Conservation (phyloP, 2,797 vertebrate species). For the Carapus acus region DNA sequence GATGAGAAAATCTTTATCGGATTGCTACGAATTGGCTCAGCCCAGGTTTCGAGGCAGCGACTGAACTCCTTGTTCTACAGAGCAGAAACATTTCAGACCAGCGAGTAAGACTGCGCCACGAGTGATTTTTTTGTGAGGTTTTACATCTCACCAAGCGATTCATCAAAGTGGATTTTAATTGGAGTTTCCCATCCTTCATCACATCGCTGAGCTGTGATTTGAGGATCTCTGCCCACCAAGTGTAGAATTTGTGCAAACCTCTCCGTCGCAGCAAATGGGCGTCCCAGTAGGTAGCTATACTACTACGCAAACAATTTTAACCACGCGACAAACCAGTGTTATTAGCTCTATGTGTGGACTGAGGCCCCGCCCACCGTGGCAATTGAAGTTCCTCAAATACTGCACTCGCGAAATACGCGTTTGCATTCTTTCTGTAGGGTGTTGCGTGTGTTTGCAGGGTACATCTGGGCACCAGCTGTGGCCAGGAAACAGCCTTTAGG, state of each 20-base stretch:
- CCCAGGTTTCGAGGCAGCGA: too few relatives aligned
- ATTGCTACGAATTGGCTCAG: not conserved
- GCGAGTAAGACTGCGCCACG: not conserved
- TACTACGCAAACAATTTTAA: not conserved
- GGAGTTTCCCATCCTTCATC: constrained; percentile 10
- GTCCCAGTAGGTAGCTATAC: constrained; percentile 4
- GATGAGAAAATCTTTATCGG: too few relatives aligned
- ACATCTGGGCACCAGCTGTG: constrained; percentile 66
- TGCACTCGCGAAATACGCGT: constrained; percentile 9
- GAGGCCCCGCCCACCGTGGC: constrained; percentile 3
- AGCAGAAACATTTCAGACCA: constrained; percentile 7
- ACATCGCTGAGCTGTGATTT: constrained; percentile 19
- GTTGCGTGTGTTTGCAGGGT: constrained; percentile 13
- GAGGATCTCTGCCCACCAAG: constrained; percentile 3
- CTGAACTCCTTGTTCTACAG: too few relatives aligned
- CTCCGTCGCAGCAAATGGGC: constrained; percentile 4
- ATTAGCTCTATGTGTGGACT: not conserved
- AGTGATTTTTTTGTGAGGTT: constrained; percentile 2
- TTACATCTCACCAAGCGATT: constrained; percentile 10
- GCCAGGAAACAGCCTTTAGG: constrained; percentile 22
- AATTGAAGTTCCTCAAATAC: constrained; percentile 15
- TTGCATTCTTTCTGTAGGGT: constrained; percentile 32
- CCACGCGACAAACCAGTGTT: too few relatives aligned
- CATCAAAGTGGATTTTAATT: constrained; percentile 27
- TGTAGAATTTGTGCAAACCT: not conserved